Conservation (phyloP, 2,888 invertebrate genomes). For the Tanypteryx hageni region DNA sequence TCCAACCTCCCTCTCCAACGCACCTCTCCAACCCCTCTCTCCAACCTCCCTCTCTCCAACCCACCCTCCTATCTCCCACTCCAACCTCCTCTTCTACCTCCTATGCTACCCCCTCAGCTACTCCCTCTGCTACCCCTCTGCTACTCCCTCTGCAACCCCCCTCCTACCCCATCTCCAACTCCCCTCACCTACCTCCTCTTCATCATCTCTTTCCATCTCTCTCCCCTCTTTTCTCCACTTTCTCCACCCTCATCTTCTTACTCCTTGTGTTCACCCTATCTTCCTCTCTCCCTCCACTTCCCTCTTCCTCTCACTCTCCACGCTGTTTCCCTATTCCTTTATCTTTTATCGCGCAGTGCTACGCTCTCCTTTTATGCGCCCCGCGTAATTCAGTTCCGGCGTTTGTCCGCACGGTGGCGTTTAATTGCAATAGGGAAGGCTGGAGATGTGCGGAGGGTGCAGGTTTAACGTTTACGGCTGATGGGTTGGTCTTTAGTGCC, state of each 20-base stretch:
- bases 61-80: not conserved
- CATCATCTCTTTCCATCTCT: not conserved
- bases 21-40: no score
- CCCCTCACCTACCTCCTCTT: no score
- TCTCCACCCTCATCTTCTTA: not conserved
- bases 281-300: not conserved
- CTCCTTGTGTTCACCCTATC: not conserved
- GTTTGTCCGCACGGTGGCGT: constrained; percentile 49
- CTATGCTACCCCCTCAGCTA: no score
- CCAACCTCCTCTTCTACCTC: not conserved
- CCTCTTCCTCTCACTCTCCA: not conserved
- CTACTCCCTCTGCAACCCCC: no score
- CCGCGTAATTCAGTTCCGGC: constrained; percentile 40
- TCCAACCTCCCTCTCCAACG: no score
- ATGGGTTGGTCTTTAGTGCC: constrained; percentile 41
- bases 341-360: constrained; percentile 42
- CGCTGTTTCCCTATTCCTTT: not conserved
- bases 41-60: not conserved
- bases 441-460: not conserved
- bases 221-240: not conserved
- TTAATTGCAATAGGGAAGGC: constrained; percentile 33
- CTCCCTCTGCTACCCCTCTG: no score
- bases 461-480: constrained; percentile 45
- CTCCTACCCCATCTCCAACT: no score
- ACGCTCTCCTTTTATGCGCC: constrained; percentile 46